Base-by-base conservation (phyloP, 1,140 invertebrate genomes). In the Listronotus bonariensis region DNA sequence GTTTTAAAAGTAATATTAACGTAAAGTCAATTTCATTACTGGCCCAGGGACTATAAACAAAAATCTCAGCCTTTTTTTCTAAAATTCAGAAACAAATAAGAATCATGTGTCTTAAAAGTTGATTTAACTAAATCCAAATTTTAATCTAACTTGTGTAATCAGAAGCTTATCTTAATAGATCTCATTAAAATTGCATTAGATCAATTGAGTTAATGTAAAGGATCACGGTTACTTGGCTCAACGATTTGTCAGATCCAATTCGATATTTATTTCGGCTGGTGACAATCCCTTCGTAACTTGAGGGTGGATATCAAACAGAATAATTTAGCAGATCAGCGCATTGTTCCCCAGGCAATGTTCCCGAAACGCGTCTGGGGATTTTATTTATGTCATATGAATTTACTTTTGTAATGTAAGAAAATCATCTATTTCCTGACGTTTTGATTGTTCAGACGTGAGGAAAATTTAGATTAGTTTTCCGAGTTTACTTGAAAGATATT, bases 271-370 rank as follows among this genome's bases (percentile, higher is more conserved):
- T 15, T 42, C 43, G 34, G 31, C 34, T 46, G 43, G 43, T 46
- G 61, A 63, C 61, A 63, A 63, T 55, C 62, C 62, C 62, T 53
- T 54, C 32, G 41, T 20, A 14, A 26, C 42, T 34, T 17, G 6
- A 40, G 38, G 62, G 62, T n/a, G 42, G 31, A 36, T 43, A 57
- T 65, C 62, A 65, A 65, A 65, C 53, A 36, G 62, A 65, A 65
- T 65, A 65, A 65, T 65, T 65, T 65, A 65, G 56, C 62, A 65
- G 62, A 49, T 57, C 43, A 55, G 36, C 45, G 54, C 62, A 65
- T 65, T 65, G 62, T 65, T 65, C 62, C 62, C 62, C 62, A 65
- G 62, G 62, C 62, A 65, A 48, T 65, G 62, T 65, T 57, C 51
- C 12, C 12, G 46, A 52, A 40, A 15, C 36, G 53, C 20, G 26